A percentile compares a stretch with the other conserved stretches of the same genome.
Evolutionary conservation across 2,888 invertebrate species (phyloP).

Genomic region (Sarcophaga subvicina): DNA sequence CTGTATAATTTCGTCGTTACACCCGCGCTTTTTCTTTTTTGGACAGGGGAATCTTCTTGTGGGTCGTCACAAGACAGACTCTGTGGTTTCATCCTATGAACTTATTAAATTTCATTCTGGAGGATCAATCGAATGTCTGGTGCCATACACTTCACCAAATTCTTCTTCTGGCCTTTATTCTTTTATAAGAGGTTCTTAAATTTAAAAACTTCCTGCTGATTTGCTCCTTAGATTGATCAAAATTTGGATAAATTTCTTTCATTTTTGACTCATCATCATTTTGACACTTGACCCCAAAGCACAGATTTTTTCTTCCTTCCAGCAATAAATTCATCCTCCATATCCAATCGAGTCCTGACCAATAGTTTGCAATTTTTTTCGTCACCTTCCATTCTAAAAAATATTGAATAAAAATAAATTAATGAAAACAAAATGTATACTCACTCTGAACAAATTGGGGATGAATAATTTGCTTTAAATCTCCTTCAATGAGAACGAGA

Average conservation of each 20-base stretch:
- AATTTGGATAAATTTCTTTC: constrained; percentile 10
- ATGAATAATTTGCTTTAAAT: no score
- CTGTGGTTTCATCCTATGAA: constrained; percentile 17
- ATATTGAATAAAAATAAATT: background rate
- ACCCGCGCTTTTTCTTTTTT: no score
- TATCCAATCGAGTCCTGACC: no score
- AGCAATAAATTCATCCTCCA: no score
- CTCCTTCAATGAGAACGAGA: no score
- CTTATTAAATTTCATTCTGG: constrained; percentile 29
- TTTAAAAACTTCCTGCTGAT: constrained; percentile 50
- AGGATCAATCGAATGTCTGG: constrained; percentile 42
- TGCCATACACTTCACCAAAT: constrained; percentile 48
- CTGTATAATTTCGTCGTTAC: no score
- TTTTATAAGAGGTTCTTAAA: constrained; percentile 46
- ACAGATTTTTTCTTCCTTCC: no score
- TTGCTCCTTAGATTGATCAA: constrained; percentile 21
- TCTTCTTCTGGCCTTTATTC: constrained; percentile 47
- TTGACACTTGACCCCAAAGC: background rate
- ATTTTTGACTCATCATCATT: background rate
- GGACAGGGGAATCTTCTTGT: no score
- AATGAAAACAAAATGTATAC: constrained; percentile 4
- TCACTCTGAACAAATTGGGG: no score
- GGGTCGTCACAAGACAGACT: no score
- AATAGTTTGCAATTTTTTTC: no score
- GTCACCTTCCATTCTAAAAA: no score